A percentile compares a stretch with the other conserved stretches of the same genome.
Evolutionary conservation across 1,140 invertebrate species (phyloP).

Genomic region (Macrostomum lignano): DNA sequence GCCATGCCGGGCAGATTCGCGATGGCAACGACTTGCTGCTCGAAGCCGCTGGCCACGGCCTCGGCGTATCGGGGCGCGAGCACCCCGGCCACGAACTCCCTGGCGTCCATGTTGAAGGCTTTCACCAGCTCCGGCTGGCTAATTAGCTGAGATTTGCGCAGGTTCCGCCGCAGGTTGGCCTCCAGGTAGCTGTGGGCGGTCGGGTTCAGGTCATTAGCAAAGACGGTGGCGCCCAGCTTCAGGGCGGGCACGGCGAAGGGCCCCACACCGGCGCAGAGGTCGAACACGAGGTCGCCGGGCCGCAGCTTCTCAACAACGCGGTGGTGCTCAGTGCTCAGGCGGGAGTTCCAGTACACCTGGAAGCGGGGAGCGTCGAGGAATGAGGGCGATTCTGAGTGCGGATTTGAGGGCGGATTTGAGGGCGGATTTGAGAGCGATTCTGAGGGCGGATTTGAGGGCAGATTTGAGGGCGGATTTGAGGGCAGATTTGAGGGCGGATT

Average conservation of each 20-base stretch:
- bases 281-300: conserved; percentile 47
- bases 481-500: no score
- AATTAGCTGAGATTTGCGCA: conserved; percentile 30
- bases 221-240: conserved; percentile 39
- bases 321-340: conserved; percentile 57
- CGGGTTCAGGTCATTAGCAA: conserved; percentile 84
- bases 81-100: conserved; percentile 46
- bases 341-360: conserved; percentile 94
- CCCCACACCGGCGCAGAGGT: conserved; percentile 78
- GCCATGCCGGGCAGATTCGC: conserved; percentile 90
- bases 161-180: conserved; percentile 51
- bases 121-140: conserved; percentile 5
- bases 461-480: no score
- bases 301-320: conserved; percentile 40
- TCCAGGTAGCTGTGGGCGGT: conserved; percentile 54
- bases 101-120: conserved; percentile 58
- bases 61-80: neutral
- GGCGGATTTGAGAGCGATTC: no score
- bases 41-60: neutral
- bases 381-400: no score
- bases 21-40: conserved; percentile 38
- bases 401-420: no score
- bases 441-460: no score
- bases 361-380: no score
- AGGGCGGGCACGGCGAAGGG: conserved; percentile 68